A percentile compares a stretch with the other conserved stretches of the same genome.
Evolutionary conservation across 2,797 vertebrate genomes (phyloP).

Genomic region (Tokudaia tokunoshimensis): DNA sequence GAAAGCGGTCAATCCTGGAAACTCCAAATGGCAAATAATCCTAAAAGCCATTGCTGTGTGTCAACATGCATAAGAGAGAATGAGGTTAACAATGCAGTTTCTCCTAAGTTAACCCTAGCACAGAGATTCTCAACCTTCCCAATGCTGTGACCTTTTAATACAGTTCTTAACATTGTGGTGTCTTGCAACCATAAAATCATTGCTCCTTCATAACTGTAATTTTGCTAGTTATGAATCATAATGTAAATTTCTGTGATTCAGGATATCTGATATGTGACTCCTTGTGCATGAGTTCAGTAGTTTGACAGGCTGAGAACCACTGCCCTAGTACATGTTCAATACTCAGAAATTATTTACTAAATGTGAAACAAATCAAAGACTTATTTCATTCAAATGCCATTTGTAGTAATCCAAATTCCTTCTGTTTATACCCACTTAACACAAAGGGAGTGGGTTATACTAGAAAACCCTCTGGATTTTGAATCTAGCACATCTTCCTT

Average conservation of each 20-base stretch:
- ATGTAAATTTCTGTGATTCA: neutral
- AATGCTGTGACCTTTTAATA: neutral
- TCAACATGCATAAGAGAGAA: conserved; percentile 33
- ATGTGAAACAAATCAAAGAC: conserved; percentile 50
- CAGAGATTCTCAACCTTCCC: neutral
- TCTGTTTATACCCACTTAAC: conserved; percentile 29
- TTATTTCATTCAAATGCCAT: conserved; percentile 57
- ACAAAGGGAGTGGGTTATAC: neutral
- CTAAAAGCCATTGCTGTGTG: conserved; percentile 33
- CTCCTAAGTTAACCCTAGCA: conserved; percentile 47
- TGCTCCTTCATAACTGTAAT: neutral
- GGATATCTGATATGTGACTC: neutral
- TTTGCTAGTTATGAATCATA: neutral
- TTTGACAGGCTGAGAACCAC: neutral
- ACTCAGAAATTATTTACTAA: conserved; percentile 52
- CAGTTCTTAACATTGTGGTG: neutral
- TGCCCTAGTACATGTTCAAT: neutral
- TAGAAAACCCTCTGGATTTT: conserved; percentile 23
- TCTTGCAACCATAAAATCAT: neutral
- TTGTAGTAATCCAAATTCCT: conserved; percentile 41
- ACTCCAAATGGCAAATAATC: conserved; percentile 61
- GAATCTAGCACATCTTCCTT: conserved; percentile 30
- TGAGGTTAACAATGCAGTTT: conserved; percentile 2
- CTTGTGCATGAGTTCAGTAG: neutral
- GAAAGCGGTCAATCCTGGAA: neutral